phyloP scores from a whole-genome alignment of 2,113 vertebrate genomes.

The Petromus typicus region DNA sequence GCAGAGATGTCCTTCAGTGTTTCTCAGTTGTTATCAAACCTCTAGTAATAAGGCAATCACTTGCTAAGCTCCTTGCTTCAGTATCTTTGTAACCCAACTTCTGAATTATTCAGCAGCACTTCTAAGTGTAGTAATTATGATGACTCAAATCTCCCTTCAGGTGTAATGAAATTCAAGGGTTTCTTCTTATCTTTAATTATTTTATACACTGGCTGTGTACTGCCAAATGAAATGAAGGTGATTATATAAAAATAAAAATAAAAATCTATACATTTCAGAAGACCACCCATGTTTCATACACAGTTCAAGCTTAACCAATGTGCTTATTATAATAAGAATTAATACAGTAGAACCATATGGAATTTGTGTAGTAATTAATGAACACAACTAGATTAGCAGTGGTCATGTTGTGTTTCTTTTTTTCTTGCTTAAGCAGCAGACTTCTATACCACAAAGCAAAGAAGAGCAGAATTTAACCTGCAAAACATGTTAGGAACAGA shows the following conservation, averaged over 20 bases:
- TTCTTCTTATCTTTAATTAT: not conserved
- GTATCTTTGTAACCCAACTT: not conserved
- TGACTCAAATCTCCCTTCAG: not conserved
- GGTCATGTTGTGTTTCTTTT: not conserved
- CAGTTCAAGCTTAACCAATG: not conserved
- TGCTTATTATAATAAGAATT: not conserved
- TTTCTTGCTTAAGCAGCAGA: not conserved
- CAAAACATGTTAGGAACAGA: conserved; percentile 31
- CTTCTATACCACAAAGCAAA: not conserved
- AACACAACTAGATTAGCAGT: not conserved
- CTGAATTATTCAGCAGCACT: not conserved
- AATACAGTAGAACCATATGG: not conserved
- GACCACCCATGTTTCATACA: not conserved
- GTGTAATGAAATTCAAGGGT: not conserved
- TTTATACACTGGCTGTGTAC: not conserved
- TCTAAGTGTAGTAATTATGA: not conserved
- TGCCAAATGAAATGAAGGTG: not conserved
- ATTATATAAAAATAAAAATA: not conserved
- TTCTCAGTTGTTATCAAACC: not conserved
- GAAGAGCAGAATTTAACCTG: not conserved
- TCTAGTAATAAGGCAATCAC: not conserved
- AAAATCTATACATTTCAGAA: not conserved
- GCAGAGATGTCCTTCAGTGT: not conserved
- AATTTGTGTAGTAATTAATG: not conserved
- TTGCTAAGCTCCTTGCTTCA: not conserved